phyloP scores from a whole-genome alignment of 2,888 invertebrate genomes.

The Scaptomyza caliginosa region DNA sequence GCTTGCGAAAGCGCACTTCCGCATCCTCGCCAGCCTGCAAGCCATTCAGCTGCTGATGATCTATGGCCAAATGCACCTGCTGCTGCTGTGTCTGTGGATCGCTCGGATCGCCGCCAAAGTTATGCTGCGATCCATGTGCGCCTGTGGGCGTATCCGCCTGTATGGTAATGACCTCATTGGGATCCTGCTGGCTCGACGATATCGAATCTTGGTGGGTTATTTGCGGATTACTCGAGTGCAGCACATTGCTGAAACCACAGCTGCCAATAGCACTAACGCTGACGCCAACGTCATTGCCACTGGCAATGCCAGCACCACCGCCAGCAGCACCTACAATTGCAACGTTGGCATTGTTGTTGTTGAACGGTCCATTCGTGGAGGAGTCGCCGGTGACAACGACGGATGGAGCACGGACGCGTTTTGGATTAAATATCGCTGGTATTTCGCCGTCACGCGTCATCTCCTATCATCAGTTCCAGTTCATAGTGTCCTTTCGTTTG shows the following conservation, averaged over 20 bases:
- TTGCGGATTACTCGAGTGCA: conserved; percentile 84
- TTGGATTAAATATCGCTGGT: conserved; percentile 92
- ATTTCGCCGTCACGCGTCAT: conserved; percentile 91
- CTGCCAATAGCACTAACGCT: conserved; percentile 40
- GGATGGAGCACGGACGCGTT: conserved; percentile 88
- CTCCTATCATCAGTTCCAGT: conserved; percentile 64
- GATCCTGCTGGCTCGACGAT: conserved; percentile 87
- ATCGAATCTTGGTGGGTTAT: conserved; percentile 86
- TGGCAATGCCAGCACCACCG: conserved; percentile 36
- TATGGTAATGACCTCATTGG: conserved; percentile 84
- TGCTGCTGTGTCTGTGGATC: conserved; percentile 49
- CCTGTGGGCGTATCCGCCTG: conserved; percentile 76
- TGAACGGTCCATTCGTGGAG: conserved; percentile 84
- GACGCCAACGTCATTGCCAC: conserved; percentile 40
- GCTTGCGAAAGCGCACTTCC: conserved; percentile 76
- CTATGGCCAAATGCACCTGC: conserved; percentile 63
- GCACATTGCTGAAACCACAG: conserved; percentile 84
- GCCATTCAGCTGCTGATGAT: conserved; percentile 71
- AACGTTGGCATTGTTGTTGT: conserved; percentile 45
- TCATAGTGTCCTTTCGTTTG: conserved; percentile 41
- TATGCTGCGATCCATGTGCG: conserved; percentile 59
- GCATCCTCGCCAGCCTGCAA: conserved; percentile 64
- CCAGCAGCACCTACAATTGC: conserved; percentile 5
- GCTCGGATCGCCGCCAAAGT: conserved; percentile 65
- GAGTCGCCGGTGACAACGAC: conserved; percentile 89